phyloP scores from a whole-genome alignment of 2,888 invertebrate species.

The Dorcus parallelipipedus region DNA sequence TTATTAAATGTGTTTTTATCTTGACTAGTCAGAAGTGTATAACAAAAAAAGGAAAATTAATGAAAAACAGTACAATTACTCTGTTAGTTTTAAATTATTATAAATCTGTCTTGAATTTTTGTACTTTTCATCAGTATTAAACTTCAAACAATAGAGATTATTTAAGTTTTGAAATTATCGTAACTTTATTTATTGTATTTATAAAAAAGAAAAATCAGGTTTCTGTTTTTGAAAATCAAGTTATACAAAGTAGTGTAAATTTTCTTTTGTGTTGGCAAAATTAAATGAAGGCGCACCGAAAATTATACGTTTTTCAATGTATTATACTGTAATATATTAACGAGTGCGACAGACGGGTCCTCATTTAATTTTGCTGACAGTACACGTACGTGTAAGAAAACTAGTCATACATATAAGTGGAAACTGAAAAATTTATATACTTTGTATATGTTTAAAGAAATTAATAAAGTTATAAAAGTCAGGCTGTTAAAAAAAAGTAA shows the following conservation, averaged over 20 bases:
- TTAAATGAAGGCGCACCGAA: too few species aligned
- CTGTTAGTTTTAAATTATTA: conserved; percentile 42
- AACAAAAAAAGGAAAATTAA: conserved; percentile 8
- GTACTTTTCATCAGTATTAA: conserved; percentile 49
- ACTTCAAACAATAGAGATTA: conserved; percentile 40
- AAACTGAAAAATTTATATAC: conserved; percentile 9
- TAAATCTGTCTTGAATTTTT: conserved; percentile 43
- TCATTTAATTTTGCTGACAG: not conserved
- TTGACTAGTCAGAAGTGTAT: conserved; percentile 13
- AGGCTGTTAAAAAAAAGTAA: not conserved
- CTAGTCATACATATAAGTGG: conserved; percentile 11
- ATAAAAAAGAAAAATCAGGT: conserved; percentile 4
- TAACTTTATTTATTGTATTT: conserved; percentile 7
- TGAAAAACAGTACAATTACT: conserved; percentile 26
- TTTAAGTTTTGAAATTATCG: conserved; percentile 32
- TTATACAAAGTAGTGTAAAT: conserved; percentile 8
- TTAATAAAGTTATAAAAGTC: conserved; percentile 5
- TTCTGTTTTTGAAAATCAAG: conserved; percentile 1
- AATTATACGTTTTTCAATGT: too few species aligned
- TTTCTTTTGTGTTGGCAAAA: too few species aligned
- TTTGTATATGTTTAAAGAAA: conserved; percentile 11
- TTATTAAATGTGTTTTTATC: conserved; percentile 12
- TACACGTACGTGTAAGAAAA: not conserved
- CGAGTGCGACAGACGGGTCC: not conserved
- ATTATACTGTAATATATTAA: too few species aligned